Evolutionary conservation across 2,113 vertebrate genomes (phyloP).

Genomic region (Oceanites oceanicus): DNA sequence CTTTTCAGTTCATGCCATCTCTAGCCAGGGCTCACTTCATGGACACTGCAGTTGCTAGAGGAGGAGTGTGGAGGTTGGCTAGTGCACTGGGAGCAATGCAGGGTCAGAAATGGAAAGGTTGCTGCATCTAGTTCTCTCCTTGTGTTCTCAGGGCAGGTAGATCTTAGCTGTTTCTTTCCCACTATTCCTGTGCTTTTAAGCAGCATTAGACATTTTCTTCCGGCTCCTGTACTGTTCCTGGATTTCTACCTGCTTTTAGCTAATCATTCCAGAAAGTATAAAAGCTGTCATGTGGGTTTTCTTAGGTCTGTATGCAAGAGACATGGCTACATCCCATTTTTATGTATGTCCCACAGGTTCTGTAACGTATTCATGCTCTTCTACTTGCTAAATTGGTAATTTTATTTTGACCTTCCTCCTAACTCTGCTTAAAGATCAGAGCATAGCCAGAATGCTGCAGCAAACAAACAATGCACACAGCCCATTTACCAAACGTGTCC

Average conservation of each 20-base stretch:
- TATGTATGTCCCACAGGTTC: neutral
- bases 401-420: neutral
- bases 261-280: neutral
- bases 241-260: neutral
- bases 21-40: neutral
- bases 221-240: neutral
- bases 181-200: neutral
- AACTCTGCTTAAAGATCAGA: neutral
- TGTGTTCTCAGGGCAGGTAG: neutral
- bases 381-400: neutral
- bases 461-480: neutral
- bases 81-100: neutral
- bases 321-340: neutral
- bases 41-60: neutral
- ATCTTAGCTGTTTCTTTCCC: neutral
- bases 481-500: neutral
- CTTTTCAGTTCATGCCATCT: neutral
- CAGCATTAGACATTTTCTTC: neutral
- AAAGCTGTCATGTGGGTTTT: neutral
- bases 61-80: neutral
- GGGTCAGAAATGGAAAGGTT: neutral
- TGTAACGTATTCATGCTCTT: neutral
- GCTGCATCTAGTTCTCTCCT: neutral
- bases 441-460: neutral
- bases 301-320: neutral